A percentile compares a stretch with the other conserved stretches of the same genome.
Evolutionary conservation across 2,888 invertebrate genomes (phyloP).

Genomic region (Iselma pallidipennis): DNA sequence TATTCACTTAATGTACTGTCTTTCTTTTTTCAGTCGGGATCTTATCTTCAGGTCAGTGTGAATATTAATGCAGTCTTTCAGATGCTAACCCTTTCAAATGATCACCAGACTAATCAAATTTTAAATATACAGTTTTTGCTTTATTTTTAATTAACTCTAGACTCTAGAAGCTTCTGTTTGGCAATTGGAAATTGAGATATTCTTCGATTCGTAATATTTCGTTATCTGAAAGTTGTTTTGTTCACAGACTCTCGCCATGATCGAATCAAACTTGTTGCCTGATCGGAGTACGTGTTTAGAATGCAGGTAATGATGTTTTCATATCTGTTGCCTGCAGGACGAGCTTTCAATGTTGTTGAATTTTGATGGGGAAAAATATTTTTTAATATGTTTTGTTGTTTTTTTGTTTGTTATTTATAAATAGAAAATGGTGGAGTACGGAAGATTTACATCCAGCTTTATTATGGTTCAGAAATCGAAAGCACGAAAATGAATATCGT

Average conservation of each 20-base stretch:
- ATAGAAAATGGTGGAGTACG: conserved; percentile 63
- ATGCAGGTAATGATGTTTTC: conserved; percentile 68
- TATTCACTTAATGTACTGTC: neutral
- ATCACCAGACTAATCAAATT: neutral
- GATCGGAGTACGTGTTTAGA: conserved; percentile 80
- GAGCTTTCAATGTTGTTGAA: neutral
- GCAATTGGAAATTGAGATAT: too few species aligned
- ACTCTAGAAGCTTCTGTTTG: too few species aligned
- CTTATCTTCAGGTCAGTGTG: conserved; percentile 34
- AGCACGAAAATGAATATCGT: conserved; percentile 78
- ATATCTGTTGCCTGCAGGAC: neutral
- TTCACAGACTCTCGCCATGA: conserved; percentile 93
- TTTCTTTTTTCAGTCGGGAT: conserved; percentile 34
- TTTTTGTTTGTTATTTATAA: too few species aligned
- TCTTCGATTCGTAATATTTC: too few species aligned
- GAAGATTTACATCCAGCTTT: conserved; percentile 82
- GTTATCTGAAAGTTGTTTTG: too few species aligned
- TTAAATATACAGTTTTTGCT: too few species aligned
- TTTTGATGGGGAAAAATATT: neutral
- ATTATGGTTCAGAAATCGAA: conserved; percentile 77
- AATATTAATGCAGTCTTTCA: neutral
- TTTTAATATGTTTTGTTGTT: conserved; percentile 16
- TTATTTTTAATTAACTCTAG: too few species aligned
- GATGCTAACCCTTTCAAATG: neutral
- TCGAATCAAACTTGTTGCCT: conserved; percentile 88